Evolutionary conservation across 2,113 vertebrate species (phyloP).

Genomic region (Physeter macrocephalus): DNA sequence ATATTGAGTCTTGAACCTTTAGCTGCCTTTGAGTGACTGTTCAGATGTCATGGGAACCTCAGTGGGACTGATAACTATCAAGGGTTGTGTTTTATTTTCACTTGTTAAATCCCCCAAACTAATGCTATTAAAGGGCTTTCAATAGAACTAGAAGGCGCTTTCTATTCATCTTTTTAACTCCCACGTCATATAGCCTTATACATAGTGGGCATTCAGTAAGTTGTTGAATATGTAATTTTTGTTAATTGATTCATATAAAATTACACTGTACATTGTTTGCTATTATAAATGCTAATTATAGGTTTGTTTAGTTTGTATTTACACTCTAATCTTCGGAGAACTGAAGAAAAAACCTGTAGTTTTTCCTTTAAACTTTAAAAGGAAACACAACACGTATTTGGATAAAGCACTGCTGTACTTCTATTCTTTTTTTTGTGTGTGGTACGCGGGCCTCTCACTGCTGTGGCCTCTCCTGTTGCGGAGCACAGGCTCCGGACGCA

Average conservation of each 20-base stretch:
- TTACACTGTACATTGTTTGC: conserved; percentile 44
- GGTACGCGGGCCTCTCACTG: no score
- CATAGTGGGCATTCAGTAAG: conserved; percentile 10
- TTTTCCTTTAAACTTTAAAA: conserved; percentile 19
- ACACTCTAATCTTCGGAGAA: conserved; percentile 8
- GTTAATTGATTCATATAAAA: conserved; percentile 56
- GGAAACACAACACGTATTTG: conserved; percentile 18
- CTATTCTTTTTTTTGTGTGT: neutral
- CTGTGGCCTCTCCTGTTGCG: no score
- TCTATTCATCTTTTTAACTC: conserved; percentile 35
- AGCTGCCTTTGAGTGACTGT: neutral
- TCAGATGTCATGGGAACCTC: neutral
- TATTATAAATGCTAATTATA: conserved; percentile 47
- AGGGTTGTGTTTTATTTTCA: neutral
- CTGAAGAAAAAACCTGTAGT: neutral
- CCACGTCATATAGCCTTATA: neutral
- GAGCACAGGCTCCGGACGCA: no score
- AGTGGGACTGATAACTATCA: neutral
- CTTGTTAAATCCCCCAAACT: conserved; percentile 33
- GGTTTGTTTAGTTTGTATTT: conserved; percentile 49
- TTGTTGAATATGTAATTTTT: conserved; percentile 46
- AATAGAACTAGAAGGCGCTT: neutral
- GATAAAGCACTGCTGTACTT: neutral
- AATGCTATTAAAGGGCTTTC: conserved; percentile 39
- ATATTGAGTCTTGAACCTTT: neutral